Conservation (phyloP, 37 sponge, comb jelly and placozoan species). For the Crambe crambe region DNA sequence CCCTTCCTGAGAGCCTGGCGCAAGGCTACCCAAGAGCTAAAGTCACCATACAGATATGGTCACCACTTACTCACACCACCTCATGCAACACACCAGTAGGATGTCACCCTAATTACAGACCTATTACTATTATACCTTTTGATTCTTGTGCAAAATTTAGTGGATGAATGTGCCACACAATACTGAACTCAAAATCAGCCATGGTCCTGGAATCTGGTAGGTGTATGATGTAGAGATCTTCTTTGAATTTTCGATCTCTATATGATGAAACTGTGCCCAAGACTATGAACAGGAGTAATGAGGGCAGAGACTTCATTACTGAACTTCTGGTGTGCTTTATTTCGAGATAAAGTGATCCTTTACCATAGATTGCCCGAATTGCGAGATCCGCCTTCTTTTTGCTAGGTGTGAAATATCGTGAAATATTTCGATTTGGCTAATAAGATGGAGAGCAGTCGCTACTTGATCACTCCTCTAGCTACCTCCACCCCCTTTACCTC, state of each 20-base stretch:
- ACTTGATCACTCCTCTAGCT: constrained; percentile 4
- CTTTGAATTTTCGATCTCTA: constrained; percentile 15
- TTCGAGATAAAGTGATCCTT: no score
- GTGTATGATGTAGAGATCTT: constrained; percentile 53
- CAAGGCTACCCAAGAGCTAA: no score
- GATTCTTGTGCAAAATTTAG: constrained; percentile 8
- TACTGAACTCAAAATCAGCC: constrained; percentile 67
- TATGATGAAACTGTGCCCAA: not conserved
- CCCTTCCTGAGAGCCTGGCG: no score
- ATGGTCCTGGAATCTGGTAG: constrained; percentile 63
- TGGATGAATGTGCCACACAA: constrained; percentile 46
- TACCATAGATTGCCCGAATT: not conserved
- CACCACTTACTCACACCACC: no score
- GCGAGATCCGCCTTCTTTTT: not conserved
- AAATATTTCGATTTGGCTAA: not conserved
- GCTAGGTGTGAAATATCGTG: not conserved
- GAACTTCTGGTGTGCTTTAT: not conserved
- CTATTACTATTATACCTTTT: constrained; percentile 5
- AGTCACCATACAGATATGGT: no score
- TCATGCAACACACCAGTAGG: no score
- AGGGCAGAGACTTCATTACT: not conserved
- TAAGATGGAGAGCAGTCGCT: not conserved
- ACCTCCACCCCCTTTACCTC: constrained; percentile 5
- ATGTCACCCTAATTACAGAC: not conserved
- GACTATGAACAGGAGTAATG: not conserved